Evolutionary conservation across 2,888 invertebrate genomes (phyloP).

Genomic region (Thymelicus sylvestris): DNA sequence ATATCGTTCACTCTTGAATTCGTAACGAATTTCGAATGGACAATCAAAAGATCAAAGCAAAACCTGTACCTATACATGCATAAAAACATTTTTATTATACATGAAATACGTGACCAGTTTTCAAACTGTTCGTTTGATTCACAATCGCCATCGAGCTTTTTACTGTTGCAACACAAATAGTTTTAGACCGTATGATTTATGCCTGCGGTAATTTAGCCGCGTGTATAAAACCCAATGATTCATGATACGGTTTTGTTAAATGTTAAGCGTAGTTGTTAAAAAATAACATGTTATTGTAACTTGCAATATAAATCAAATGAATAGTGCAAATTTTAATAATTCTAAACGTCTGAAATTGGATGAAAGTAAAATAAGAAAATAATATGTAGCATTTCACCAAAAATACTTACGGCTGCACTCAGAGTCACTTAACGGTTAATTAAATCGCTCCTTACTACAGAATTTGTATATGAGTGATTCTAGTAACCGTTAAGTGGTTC

Average conservation of each 20-base stretch:
- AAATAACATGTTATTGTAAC: too few relatives aligned
- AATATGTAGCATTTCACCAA: too few relatives aligned
- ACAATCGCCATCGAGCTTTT: constrained; percentile 13
- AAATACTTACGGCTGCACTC: too few relatives aligned
- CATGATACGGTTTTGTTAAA: constrained; percentile 3
- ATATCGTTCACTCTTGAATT: constrained; percentile 15
- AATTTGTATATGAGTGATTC: too few relatives aligned
- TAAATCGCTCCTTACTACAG: too few relatives aligned
- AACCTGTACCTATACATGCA: background rate
- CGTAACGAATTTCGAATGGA: constrained; percentile 5
- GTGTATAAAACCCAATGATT: background rate
- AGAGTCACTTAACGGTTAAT: too few relatives aligned
- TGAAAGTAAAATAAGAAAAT: too few relatives aligned
- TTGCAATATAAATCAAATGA: too few relatives aligned
- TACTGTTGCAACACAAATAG: constrained; percentile 10
- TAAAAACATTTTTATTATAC: constrained; percentile 12
- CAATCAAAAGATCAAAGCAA: constrained; percentile 5
- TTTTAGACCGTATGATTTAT: constrained; percentile 8
- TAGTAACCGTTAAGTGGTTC: too few relatives aligned
- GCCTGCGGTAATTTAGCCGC: constrained; percentile 8
- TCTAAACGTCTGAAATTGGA: too few relatives aligned
- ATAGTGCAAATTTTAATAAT: too few relatives aligned
- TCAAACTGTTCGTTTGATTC: constrained; percentile 5
- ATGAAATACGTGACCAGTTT: constrained; percentile 14
- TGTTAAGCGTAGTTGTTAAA: background rate